Conservation (phyloP, 1,140 invertebrate species). For the Trachymyrmex septentrionalis region DNA sequence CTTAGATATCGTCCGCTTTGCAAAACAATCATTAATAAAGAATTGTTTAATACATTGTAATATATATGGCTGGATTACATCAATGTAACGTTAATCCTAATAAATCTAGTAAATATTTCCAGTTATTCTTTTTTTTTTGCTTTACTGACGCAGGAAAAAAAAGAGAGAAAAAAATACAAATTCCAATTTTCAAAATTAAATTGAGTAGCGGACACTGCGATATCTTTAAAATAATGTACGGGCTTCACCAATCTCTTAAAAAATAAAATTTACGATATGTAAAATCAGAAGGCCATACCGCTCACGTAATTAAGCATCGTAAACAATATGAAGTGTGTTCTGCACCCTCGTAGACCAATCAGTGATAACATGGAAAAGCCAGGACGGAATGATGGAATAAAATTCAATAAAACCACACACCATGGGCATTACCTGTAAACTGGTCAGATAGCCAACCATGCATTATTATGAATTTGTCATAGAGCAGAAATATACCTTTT, state of each 20-base stretch:
- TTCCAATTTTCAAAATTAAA: neutral
- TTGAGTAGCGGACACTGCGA: neutral
- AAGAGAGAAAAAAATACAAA: neutral
- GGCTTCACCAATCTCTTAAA: constrained; percentile 61
- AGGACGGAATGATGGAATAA: constrained; percentile 71
- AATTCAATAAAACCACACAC: constrained; percentile 74
- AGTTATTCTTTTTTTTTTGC: neutral
- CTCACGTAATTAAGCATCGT: constrained; percentile 72
- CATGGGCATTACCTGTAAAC: constrained; percentile 71
- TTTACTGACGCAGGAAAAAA: neutral
- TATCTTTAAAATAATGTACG: constrained; percentile 5
- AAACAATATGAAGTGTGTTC: constrained; percentile 71
- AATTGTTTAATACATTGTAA: neutral
- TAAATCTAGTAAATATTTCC: neutral
- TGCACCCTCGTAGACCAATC: constrained; percentile 71
- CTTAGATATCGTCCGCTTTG: constrained; percentile 35
- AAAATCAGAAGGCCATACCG: constrained; percentile 74
- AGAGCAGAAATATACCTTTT: neutral
- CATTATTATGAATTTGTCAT: constrained; percentile 63
- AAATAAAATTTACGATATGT: constrained; percentile 50
- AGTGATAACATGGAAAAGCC: constrained; percentile 72
- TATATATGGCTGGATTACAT: neutral
- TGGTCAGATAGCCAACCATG: constrained; percentile 69
- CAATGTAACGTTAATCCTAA: neutral
- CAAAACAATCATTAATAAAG: constrained; percentile 11